Percentiles rank a stretch among this genome's conserved stretches.
Evolutionary conservation across 2,797 vertebrate species (phyloP).

Genomic region (Harpagifer antarcticus): DNA sequence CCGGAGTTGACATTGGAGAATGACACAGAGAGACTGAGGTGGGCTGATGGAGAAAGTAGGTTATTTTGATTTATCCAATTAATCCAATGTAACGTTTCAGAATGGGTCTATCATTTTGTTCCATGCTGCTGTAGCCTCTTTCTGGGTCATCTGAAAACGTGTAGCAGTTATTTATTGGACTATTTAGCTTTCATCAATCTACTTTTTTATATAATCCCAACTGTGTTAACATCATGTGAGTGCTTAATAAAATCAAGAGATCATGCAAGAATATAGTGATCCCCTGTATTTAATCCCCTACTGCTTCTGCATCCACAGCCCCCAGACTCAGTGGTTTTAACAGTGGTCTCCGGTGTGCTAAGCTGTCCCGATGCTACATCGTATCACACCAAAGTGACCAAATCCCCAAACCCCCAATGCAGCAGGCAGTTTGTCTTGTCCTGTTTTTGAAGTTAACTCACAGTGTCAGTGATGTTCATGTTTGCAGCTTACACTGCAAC

Average conservation of each 20-base stretch:
- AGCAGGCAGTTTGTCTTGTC: conserved; percentile 43
- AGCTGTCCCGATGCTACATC: conserved; percentile 47
- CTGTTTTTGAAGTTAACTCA: conserved; percentile 60
- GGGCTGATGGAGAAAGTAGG: conserved; percentile 37
- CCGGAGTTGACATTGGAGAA: conserved; percentile 82
- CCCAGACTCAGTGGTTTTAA: not conserved
- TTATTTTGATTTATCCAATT: conserved; percentile 36
- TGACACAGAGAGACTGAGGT: conserved; percentile 67
- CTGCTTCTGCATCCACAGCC: conserved; percentile 1
- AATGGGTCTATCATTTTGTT: not conserved
- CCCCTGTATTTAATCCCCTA: not conserved
- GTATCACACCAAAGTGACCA: conserved; percentile 38
- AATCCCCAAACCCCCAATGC: conserved; percentile 47
- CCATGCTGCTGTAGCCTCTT: not conserved
- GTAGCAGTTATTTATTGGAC: not conserved
- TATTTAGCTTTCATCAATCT: not conserved
- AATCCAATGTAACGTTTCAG: conserved; percentile 9
- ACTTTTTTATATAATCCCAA: not conserved
- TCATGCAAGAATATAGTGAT: not conserved
- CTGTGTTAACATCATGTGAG: not conserved
- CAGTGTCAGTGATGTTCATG: conserved; percentile 34
- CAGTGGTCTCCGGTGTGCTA: conserved; percentile 4
- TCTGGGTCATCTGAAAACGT: not conserved
- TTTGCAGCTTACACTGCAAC: conserved; percentile 24
- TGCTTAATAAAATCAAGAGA: not conserved